These are phyloP conservation scores for Paramormyrops hopkinsi DNA, from an alignment of 2,797 vertebrate genomes.

Conservation along the genomic window DNA sequence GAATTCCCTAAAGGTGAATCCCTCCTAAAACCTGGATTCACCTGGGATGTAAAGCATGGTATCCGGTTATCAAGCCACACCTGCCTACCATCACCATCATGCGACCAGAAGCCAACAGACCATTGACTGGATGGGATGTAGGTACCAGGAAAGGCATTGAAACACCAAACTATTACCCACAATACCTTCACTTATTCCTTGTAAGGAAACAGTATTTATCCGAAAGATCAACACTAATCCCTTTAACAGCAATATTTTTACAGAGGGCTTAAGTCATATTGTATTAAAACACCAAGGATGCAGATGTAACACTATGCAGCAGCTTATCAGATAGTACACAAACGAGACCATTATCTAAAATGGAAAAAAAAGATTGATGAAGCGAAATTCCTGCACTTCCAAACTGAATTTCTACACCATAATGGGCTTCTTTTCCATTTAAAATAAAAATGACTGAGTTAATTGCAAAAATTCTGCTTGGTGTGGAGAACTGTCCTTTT, in stretches of 20 bases:
- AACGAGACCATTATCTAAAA: not conserved
- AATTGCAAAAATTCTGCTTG: not conserved
- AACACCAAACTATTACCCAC: not conserved
- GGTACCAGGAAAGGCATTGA: not conserved
- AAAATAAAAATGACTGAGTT: not conserved
- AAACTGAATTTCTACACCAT: not conserved
- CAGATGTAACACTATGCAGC: not conserved
- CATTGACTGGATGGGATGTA: not conserved
- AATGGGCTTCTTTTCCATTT: not conserved
- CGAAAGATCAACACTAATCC: not conserved
- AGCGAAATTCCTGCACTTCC: not conserved
- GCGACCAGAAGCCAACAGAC: not conserved
- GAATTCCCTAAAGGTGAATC: not conserved
- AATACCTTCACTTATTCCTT: not conserved
- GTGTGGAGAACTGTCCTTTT: not conserved
- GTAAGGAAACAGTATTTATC: not conserved
- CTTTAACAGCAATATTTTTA: not conserved
- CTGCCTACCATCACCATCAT: not conserved
- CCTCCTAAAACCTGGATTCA: not conserved
- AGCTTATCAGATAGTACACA: not conserved
- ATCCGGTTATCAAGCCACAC: not conserved
- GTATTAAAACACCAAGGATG: not conserved
- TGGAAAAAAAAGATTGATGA: not conserved
- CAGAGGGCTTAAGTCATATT: not conserved
- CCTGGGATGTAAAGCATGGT: not conserved